Conservation (phyloP, 92 coral and sea anemone genomes). For the Siderastrea radians region DNA sequence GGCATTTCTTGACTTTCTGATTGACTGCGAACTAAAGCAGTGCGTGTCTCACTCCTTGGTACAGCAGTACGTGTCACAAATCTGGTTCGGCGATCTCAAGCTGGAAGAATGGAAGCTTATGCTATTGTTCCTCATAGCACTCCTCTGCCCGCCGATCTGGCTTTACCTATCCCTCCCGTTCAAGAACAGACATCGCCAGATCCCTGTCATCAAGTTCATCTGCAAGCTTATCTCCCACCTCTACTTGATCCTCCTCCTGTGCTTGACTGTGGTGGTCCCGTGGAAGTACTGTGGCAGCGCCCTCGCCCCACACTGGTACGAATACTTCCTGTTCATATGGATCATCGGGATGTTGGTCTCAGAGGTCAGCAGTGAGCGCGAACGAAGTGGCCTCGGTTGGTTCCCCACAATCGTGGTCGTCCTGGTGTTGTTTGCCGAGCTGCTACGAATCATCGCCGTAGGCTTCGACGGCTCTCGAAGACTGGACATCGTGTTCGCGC, state of each 20-base stretch:
- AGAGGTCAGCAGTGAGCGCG: constrained; percentile 84
- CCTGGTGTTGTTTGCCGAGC: constrained; percentile 64
- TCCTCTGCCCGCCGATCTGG: constrained; percentile 93
- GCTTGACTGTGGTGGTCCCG: constrained; percentile 87
- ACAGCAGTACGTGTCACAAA: constrained; percentile 92
- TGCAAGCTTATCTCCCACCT: constrained; percentile 96
- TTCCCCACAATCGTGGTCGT: constrained; percentile 82
- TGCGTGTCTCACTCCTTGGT: constrained; percentile 95
- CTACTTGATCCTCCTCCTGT: constrained; percentile 81
- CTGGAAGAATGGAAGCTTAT: constrained; percentile 93
- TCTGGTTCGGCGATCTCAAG: constrained; percentile 93
- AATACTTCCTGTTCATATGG: constrained; percentile 88
- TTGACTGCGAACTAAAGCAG: constrained; percentile 92
- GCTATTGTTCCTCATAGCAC: constrained; percentile 81
- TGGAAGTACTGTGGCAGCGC: constrained; percentile 74
- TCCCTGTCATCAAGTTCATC: constrained; percentile 97
- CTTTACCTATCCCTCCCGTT: constrained; percentile 85
- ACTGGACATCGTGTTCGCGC: constrained; percentile 74
- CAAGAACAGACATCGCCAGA: constrained; percentile 91
- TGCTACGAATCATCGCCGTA: constrained; percentile 79
- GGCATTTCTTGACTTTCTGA: constrained; percentile 93
- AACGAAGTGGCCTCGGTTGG: constrained; percentile 91
- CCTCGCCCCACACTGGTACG: constrained; percentile 85
- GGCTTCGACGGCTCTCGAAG: constrained; percentile 60
- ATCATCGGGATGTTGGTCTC: constrained; percentile 85